Conservation (phyloP, 2,113 vertebrate species). For the Turdus rufiventris region DNA sequence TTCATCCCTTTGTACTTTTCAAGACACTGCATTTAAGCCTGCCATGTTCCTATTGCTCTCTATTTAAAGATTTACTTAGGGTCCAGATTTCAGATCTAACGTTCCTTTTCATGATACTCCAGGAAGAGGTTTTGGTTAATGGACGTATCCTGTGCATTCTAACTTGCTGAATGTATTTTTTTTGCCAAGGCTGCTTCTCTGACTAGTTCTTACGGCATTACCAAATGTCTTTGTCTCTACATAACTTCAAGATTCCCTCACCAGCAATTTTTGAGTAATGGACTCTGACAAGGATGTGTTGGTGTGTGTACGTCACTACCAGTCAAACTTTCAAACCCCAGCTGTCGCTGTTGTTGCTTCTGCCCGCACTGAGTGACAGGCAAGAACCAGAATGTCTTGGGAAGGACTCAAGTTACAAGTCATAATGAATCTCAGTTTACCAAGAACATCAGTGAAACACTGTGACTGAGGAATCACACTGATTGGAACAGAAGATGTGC, state of each 20-base stretch:
- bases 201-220: neutral
- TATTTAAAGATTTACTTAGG: neutral
- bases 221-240: neutral
- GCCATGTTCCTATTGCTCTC: neutral
- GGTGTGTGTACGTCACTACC: neutral
- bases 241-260: neutral
- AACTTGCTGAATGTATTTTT: conserved; percentile 2
- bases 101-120: neutral
- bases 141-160: neutral
- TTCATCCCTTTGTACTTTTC: neutral
- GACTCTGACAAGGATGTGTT: neutral
- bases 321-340: neutral
- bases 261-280: neutral
- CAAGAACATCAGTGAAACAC: neutral
- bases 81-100: neutral
- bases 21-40: neutral
- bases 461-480: neutral
- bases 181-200: neutral
- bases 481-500: neutral
- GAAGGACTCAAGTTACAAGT: neutral
- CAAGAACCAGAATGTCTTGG: neutral
- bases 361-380: neutral
- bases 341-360: neutral
- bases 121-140: neutral
- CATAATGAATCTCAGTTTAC: neutral